Conservation (phyloP, 2,797 vertebrate species). For the Pogoniulus pusillus region DNA sequence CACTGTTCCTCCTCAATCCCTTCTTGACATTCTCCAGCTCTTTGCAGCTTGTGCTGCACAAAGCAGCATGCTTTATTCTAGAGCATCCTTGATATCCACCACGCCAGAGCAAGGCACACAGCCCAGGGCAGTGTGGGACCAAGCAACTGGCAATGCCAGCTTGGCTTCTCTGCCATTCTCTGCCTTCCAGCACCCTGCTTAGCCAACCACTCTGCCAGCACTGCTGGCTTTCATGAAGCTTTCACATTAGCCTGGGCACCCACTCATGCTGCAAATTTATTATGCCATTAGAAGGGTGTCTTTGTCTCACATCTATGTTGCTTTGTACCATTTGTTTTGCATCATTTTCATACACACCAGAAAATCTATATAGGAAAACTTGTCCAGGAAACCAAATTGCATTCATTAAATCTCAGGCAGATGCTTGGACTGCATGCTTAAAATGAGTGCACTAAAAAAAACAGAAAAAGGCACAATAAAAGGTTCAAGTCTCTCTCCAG, state of each 20-base stretch:
- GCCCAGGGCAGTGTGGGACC: accelerated
- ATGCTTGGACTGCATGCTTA: background rate
- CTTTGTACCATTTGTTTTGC: background rate
- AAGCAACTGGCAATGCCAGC: background rate
- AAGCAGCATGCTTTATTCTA: background rate
- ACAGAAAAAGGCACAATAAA: background rate
- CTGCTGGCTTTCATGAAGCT: background rate
- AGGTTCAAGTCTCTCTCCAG: background rate
- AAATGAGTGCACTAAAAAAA: background rate
- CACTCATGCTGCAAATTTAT: background rate
- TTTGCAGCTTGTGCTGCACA: background rate
- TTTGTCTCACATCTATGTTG: background rate
- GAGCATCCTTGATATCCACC: background rate
- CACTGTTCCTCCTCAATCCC: background rate
- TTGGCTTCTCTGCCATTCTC: background rate
- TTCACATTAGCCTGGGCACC: background rate
- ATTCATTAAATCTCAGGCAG: background rate
- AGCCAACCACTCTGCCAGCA: background rate
- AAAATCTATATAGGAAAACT: background rate
- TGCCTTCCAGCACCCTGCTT: background rate
- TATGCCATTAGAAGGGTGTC: background rate
- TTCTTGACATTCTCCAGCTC: background rate
- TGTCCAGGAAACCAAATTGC: background rate
- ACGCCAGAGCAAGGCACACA: background rate
- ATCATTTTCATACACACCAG: background rate